phyloP scores from a whole-genome alignment of 2,888 invertebrate genomes.

The Sesia bembeciformis region DNA sequence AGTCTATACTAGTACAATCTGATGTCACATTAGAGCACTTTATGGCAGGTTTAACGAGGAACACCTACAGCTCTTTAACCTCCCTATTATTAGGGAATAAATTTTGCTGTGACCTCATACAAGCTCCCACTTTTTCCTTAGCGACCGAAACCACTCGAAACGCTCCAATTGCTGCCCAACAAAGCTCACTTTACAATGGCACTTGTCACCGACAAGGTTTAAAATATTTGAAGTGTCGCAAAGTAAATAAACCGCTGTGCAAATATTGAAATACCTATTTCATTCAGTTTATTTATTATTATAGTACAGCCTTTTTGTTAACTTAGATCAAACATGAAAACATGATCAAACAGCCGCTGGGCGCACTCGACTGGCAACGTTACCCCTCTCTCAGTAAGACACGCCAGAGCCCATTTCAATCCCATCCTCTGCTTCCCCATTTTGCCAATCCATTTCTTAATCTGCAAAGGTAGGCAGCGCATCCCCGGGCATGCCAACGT shows the following conservation, averaged over 20 bases:
- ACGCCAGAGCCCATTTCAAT: no score
- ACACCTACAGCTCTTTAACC: slow-evolving; percentile 52
- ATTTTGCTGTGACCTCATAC: slow-evolving; percentile 36
- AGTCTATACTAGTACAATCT: slow-evolving; percentile 29
- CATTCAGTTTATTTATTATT: no score
- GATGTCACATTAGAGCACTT: slow-evolving; percentile 47
- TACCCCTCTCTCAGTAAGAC: no score
- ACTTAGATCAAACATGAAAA: no score
- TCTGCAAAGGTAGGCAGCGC: no score
- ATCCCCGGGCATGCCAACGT: no score
- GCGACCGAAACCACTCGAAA: slow-evolving; percentile 24
- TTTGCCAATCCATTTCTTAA: no score
- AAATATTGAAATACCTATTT: slow-evolving; percentile 18
- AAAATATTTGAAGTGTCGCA: slow-evolving; percentile 27
- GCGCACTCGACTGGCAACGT: no score
- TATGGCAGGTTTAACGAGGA: slow-evolving; percentile 47
- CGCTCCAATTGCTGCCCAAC: slow-evolving; percentile 12
- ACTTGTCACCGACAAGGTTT: slow-evolving; percentile 14
- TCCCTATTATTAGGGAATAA: slow-evolving; percentile 45
- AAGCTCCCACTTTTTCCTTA: slow-evolving; percentile 22
- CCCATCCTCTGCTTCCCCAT: no score
- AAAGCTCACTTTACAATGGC: slow-evolving; percentile 21
- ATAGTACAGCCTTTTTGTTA: no score
- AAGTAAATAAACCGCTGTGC: slow-evolving; percentile 29
- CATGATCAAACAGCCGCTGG: no score